Percentiles rank a stretch among this genome's conserved stretches.
These are phyloP conservation scores for Spisula subtruncata DNA, from an alignment of 2,888 invertebrate species.

Conservation along the genomic window DNA sequence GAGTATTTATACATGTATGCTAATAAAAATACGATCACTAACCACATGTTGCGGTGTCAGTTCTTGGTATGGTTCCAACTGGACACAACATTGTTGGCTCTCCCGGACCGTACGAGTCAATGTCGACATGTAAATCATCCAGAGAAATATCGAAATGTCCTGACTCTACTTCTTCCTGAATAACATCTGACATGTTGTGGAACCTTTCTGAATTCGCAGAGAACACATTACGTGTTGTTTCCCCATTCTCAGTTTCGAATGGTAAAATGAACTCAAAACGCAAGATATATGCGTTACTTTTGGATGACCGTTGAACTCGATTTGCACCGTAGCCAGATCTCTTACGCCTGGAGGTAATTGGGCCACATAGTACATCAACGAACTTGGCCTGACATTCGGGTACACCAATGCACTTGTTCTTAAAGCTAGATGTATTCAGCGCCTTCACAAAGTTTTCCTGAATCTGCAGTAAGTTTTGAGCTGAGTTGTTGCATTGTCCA, in stretches of 20 bases:
- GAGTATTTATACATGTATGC: too few species aligned
- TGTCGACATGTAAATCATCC: constrained; percentile 44
- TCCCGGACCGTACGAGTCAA: constrained; percentile 56
- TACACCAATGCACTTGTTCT: constrained; percentile 53
- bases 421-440: constrained; percentile 50
- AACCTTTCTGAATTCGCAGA: constrained; percentile 40
- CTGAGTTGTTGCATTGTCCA: constrained; percentile 60
- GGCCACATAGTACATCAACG: constrained; percentile 66
- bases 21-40: neutral
- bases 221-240: constrained; percentile 26
- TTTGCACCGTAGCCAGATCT: constrained; percentile 18
- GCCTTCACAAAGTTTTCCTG: constrained; percentile 61
- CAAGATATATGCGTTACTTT: constrained; percentile 42
- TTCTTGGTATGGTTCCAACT: constrained; percentile 33
- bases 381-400: constrained; percentile 61
- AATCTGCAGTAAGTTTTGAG: constrained; percentile 53
- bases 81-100: constrained; percentile 42
- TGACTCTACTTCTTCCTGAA: constrained; percentile 52
- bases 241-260: constrained; percentile 4
- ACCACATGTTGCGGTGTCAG: constrained; percentile 36
- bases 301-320: neutral
- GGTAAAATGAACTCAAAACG: constrained; percentile 55
- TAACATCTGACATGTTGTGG: constrained; percentile 47
- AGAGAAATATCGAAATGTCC: constrained; percentile 52
- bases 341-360: constrained; percentile 38